Evolutionary conservation across 2,797 vertebrate genomes (phyloP).

Genomic region (Muscicapa striata): DNA sequence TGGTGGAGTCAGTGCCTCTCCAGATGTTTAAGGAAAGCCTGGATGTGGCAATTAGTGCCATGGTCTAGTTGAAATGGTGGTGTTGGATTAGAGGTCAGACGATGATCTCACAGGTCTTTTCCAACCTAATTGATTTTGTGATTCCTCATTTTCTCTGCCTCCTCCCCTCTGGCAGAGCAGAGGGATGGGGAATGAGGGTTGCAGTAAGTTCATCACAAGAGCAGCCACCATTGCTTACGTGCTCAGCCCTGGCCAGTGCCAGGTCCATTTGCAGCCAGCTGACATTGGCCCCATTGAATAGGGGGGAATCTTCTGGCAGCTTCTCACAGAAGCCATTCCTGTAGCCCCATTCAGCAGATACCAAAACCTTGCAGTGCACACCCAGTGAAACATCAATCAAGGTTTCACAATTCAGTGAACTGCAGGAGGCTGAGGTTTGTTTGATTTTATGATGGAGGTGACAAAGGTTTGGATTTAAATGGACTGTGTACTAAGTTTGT

Average conservation of each 20-base stretch:
- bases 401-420: not conserved
- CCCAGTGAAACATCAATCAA: not conserved
- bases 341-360: not conserved
- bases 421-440: not conserved
- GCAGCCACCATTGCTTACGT: accelerated
- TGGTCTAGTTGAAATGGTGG: not conserved
- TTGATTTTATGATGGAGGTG: not conserved
- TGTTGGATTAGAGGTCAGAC: not conserved
- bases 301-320: not conserved
- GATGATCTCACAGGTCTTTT: not conserved
- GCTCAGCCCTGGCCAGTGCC: not conserved
- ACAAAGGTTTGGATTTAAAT: not conserved
- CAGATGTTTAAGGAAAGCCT: not conserved
- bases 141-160: not conserved
- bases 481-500: not conserved
- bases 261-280: not conserved
- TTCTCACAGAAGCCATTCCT: too few relatives aligned
- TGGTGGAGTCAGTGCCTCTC: not conserved
- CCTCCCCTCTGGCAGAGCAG: not conserved
- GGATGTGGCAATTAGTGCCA: not conserved
- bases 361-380: not conserved
- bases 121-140: not conserved
- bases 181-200: not conserved
- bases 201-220: not conserved
- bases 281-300: not conserved